Evolutionary conservation across 2,113 vertebrate genomes (phyloP), one percentile per base, ranked within the genome.

Genomic region (Dipodomys spectabilis): DNA sequence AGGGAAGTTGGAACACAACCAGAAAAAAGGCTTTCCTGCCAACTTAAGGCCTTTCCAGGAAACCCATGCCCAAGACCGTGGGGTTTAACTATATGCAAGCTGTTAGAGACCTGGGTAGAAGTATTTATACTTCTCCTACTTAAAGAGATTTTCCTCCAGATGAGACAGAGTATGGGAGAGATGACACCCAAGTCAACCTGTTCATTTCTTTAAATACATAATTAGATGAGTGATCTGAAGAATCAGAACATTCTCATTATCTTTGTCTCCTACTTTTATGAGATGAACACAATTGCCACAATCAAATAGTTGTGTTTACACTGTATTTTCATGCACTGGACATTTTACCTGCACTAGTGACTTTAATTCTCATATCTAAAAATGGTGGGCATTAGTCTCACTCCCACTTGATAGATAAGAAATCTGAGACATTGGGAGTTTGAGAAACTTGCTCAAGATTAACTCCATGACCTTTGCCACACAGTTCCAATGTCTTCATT

Each of bases 1-100:
- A 67, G 69, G 73, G 60, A 80, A 71, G 16, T 9, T 10, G 20
- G 57, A 90, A 93, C 44, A 67, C 69, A 39, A 67, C 16, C 45
- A 44, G 68, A 92, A 83, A 80, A 79, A 67, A 83, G 65, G 4
- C 5, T 65, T 83, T 69, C 73, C 67, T 84, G 82, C 82, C 73
- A 73, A 78, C 64, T 57, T 62, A 72, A 32, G 79, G 73, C 16
- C 27, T 90, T 88, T 82, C 60, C 71, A 60, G 86, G 81, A 93
- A 83, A 64, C 22, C 18, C 4, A 75, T 13, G 12, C 68, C 13
- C 53, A 35, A 49, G 44, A 75, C 9, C 1, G 1, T 10, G 27
- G 28, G 45, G 6, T 68, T 68, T 28, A 86, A 23, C 28, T 75
- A 4, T 0, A 72, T 3, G 2, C 12, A 57, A 44, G 13, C 10